These are phyloP conservation scores for Heterodera carotae DNA, from an alignment of 1,140 invertebrate species.

Conservation along the genomic window DNA sequence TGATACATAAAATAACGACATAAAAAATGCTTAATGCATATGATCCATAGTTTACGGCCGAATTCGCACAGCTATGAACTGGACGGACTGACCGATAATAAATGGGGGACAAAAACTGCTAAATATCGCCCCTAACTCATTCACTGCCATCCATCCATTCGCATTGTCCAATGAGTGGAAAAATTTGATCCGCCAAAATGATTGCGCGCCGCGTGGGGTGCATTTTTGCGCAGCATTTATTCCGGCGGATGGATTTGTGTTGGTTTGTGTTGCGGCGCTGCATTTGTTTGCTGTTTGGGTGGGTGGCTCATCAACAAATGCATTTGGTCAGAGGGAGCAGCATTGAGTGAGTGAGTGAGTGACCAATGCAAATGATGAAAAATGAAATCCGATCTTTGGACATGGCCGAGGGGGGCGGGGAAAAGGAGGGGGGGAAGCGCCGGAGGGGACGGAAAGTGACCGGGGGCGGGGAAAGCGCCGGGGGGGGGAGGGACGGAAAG, in stretches of 20 bases:
- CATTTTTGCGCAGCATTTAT: not conserved
- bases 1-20: too few species aligned
- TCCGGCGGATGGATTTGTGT: not conserved
- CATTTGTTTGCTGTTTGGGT: not conserved
- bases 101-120: conserved; percentile 11
- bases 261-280: not conserved
- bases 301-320: not conserved
- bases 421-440: too few species aligned
- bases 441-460: too few species aligned
- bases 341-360: too few species aligned
- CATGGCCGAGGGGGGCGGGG: not conserved
- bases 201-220: not conserved
- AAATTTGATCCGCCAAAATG: not conserved
- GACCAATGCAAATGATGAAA: not conserved
- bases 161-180: not conserved
- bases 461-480: too few species aligned
- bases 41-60: too few species aligned
- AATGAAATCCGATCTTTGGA: conserved; percentile 1
- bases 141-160: not conserved
- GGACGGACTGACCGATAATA: not conserved
- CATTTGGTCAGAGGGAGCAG: too few species aligned
- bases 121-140: not conserved
- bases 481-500: too few species aligned
- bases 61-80: too few species aligned
- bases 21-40: too few species aligned